Evolutionary conservation across 2,113 vertebrate species (phyloP).

Genomic region (Amphiprion percula): DNA sequence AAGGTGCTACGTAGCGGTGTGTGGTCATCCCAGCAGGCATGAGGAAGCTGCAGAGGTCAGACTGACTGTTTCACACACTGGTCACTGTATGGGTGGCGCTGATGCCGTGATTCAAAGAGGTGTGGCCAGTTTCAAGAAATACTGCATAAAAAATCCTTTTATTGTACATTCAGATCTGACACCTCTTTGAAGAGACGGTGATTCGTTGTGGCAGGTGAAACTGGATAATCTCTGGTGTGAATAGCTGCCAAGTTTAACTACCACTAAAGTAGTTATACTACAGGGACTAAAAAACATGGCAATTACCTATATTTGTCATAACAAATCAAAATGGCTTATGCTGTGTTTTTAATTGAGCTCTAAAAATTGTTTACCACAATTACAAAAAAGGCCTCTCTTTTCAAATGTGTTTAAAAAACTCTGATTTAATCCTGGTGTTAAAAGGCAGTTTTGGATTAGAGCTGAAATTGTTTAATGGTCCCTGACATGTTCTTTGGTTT

Average conservation of each 20-base stretch:
- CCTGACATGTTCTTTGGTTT: conserved; percentile 16
- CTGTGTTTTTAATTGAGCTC: background rate
- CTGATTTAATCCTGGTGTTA: background rate
- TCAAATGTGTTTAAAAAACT: background rate
- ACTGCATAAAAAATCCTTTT: background rate
- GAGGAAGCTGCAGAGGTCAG: conserved; percentile 45
- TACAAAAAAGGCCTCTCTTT: background rate
- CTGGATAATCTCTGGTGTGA: background rate
- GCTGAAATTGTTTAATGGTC: background rate
- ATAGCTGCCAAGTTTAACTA: conserved; percentile 12
- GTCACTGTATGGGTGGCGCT: background rate
- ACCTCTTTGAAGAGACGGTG: background rate
- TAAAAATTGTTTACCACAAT: background rate
- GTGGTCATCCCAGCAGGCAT: conserved; percentile 25
- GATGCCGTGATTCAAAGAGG: background rate
- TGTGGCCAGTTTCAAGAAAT: background rate
- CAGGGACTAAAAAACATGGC: conserved; percentile 15
- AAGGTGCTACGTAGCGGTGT: conserved; percentile 45
- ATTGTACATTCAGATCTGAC: background rate
- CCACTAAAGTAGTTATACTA: background rate
- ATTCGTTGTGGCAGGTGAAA: background rate
- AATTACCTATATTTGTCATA: conserved; percentile 5
- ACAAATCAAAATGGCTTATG: too few relatives aligned
- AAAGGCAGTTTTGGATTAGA: background rate
- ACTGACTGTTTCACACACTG: background rate